Conservation (phyloP, 2,888 invertebrate genomes). For the Ormyrus pomaceus region DNA sequence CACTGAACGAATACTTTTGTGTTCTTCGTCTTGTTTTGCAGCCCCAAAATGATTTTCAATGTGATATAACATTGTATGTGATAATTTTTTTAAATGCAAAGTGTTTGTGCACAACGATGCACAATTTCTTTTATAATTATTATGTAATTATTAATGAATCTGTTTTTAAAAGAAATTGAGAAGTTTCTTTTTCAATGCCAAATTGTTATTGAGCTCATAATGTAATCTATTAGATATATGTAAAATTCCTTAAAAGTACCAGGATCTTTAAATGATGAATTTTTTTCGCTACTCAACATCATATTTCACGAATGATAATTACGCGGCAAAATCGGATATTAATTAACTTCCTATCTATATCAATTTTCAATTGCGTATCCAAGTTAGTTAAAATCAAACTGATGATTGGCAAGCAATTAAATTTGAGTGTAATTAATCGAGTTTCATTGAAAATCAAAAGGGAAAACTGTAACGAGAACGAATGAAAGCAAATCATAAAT, state of each 20-base stretch:
- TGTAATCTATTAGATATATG: no score
- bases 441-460: conserved; percentile 33
- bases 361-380: conserved; percentile 16
- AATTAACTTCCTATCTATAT: not conserved
- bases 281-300: no score
- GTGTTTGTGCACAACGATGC: no score
- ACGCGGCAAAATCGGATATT: no score
- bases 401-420: conserved; percentile 5
- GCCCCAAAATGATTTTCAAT: conserved; percentile 29
- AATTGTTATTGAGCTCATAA: no score
- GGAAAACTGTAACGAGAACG: conserved; percentile 17
- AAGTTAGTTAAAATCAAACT: conserved; percentile 1
- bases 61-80: conserved; percentile 3
- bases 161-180: no score
- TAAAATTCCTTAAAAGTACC: no score
- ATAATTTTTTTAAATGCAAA: not conserved
- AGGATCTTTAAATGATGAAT: no score
- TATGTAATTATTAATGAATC: no score
- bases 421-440: conserved; percentile 30
- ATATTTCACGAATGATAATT: no score
- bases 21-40: not conserved
- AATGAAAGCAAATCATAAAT: not conserved
- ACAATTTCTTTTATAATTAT: no score
- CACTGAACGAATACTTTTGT: not conserved
- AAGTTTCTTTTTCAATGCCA: no score